A percentile compares a stretch with the other conserved stretches of the same genome.
Conservation (phyloP, 2,113 vertebrate genomes). For the Hyperoodon ampullatus region DNA sequence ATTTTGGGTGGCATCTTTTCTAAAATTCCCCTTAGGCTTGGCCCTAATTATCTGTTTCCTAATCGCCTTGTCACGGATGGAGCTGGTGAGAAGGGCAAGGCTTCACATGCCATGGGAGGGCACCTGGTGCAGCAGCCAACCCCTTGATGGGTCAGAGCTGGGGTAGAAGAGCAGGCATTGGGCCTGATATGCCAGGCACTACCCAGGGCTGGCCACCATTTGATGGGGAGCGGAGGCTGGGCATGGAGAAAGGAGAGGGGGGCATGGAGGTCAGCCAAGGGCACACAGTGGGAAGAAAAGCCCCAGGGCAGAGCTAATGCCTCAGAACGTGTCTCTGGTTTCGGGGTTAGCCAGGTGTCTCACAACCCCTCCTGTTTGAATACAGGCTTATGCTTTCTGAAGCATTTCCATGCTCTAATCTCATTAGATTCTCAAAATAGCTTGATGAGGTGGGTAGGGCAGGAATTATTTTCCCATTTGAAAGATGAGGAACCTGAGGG, state of each 20-base stretch:
- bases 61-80: not conserved
- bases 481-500: constrained; percentile 35
- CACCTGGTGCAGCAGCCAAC: not conserved
- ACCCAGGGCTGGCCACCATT: not conserved
- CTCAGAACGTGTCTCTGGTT: constrained; percentile 28
- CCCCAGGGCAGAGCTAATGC: not conserved
- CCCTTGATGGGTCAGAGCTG: not conserved
- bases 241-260: not conserved
- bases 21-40: constrained; percentile 4
- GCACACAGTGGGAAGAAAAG: not conserved
- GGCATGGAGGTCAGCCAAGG: not conserved
- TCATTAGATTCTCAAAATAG: constrained; percentile 50
- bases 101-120: not conserved
- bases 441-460: constrained; percentile 7
- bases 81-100: constrained; percentile 15
- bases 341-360: not conserved
- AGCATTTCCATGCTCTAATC: constrained; percentile 45
- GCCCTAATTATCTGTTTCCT: constrained; percentile 15
- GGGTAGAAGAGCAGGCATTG: not conserved
- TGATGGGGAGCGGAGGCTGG: not conserved
- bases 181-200: not conserved
- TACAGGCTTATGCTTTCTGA: constrained; percentile 14
- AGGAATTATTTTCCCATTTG: not conserved
- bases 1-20: not conserved
- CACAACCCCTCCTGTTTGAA: constrained; percentile 28